Evolutionary conservation across 1,140 invertebrate species (phyloP), one percentile per base, ranked within the genome.

Genomic region (Samia ricini): DNA sequence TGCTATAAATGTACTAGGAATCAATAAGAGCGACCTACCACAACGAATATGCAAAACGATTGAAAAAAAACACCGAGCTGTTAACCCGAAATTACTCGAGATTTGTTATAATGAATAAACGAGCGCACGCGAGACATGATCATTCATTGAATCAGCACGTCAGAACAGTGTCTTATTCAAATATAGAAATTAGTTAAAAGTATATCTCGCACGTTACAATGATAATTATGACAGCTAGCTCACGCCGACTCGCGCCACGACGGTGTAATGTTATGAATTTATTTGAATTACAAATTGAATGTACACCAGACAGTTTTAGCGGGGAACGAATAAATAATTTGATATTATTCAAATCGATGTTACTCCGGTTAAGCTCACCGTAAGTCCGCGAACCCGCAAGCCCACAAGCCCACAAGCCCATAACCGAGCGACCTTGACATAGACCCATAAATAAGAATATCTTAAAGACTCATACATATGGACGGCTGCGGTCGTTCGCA

Each of bases 201-300:
- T 70, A 68, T 77, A 83, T 77, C 74, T 77, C 76, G 63, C 79
- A 73, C 77, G 72, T 68, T 78, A 83, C 83, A 80, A 85, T 77
- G 77, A 83, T 42, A 36, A 36, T 36, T 12, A 42, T 42, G 33
- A 42, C 7, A 42, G 33, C 33, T 12, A 3, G 33, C n/a, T 15
- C 12, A 3, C 33, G 33, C 12, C 74, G 66, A 65, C 59, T 63
- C 18, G 65, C 23, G 62, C 59, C 56, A 15, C 33, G 33, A 60
- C 71, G 78, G 72, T 78, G 82, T 79, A 84, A 83, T 73, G 74
- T 73, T 52, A 72, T 73, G 77, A 81, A 85, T 83, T 85, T 87
- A 89, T 89, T 88, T 86, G 84, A 88, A 90, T 88, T 81, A 85
- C 87, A 88, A 90, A 90, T 88, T 81, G 81, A 80, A 85, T 70